A percentile compares a stretch with the other conserved stretches of the same genome.
phyloP scores from a whole-genome alignment of 2,888 invertebrate genomes.

The Lacanobia oleracea region DNA sequence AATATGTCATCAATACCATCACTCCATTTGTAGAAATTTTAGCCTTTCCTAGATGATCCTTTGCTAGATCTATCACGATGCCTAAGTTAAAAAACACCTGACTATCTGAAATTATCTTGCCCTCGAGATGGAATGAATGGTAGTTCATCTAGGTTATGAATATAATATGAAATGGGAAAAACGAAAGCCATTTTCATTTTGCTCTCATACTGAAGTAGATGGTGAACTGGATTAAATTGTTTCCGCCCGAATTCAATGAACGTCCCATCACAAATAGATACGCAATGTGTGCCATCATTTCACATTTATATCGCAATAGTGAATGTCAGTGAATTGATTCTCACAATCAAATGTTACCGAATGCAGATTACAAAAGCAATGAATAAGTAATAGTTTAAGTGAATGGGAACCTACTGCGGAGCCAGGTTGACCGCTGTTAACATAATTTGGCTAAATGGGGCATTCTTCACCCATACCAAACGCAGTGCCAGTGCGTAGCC shows the following conservation, averaged over 20 bases:
- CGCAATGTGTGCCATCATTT: neutral
- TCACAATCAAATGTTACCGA: slow-evolving; percentile 27
- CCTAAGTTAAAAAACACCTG: neutral
- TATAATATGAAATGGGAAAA: too few relatives aligned
- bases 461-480: too few relatives aligned
- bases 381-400: slow-evolving; percentile 5
- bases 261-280: slow-evolving; percentile 6
- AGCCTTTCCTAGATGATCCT: neutral
- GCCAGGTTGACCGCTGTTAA: too few relatives aligned
- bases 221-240: neutral
- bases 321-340: slow-evolving; percentile 20
- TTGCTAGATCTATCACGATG: neutral
- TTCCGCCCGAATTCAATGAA: slow-evolving; percentile 4
- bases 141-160: too few relatives aligned
- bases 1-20: neutral
- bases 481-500: too few relatives aligned
- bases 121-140: too few relatives aligned
- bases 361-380: slow-evolving; percentile 10
- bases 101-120: neutral
- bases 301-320: slow-evolving; percentile 18
- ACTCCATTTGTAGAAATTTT: neutral
- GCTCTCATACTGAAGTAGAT: neutral
- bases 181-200: neutral
- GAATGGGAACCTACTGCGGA: slow-evolving; percentile 26
- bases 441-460: too few relatives aligned